Evolutionary conservation across 2,113 vertebrate genomes (phyloP).

Genomic region (Anguilla japonica): DNA sequence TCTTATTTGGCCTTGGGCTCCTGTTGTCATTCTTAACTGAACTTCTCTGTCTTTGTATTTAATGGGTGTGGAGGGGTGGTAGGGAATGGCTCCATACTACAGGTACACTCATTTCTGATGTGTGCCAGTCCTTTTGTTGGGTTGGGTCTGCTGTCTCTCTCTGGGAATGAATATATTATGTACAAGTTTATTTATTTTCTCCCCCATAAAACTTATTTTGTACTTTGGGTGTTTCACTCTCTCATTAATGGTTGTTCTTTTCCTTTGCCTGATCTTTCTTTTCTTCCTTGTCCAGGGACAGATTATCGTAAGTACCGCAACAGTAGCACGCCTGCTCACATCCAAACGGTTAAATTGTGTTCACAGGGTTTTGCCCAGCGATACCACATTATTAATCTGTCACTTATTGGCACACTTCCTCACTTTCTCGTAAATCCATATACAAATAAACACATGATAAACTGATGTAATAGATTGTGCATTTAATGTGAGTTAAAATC

Average conservation of each 20-base stretch:
- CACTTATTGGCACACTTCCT: not conserved
- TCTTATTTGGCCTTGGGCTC: not conserved
- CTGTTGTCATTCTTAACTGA: not conserved
- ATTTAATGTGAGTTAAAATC: not conserved
- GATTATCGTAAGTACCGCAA: constrained; percentile 46
- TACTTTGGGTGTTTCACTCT: constrained; percentile 20
- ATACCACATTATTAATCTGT: not conserved
- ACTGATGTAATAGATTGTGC: not conserved
- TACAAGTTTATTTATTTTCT: not conserved
- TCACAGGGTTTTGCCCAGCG: not conserved
- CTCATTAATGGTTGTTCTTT: constrained; percentile 43
- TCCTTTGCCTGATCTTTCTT: constrained; percentile 33
- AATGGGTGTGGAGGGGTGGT: not conserved
- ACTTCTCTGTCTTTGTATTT: not conserved
- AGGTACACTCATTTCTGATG: constrained; percentile 10
- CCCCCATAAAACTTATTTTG: not conserved
- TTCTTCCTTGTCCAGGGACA: constrained; percentile 29
- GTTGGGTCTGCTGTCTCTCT: not conserved
- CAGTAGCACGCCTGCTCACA: not conserved
- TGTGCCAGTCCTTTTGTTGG: not conserved
- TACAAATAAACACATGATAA: not conserved
- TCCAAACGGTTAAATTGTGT: not conserved
- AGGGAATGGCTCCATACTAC: not conserved
- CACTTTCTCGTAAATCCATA: not conserved
- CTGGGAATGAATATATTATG: not conserved